Evolutionary conservation across 2,888 invertebrate genomes (phyloP).

Genomic region (Sesamia inferens): DNA sequence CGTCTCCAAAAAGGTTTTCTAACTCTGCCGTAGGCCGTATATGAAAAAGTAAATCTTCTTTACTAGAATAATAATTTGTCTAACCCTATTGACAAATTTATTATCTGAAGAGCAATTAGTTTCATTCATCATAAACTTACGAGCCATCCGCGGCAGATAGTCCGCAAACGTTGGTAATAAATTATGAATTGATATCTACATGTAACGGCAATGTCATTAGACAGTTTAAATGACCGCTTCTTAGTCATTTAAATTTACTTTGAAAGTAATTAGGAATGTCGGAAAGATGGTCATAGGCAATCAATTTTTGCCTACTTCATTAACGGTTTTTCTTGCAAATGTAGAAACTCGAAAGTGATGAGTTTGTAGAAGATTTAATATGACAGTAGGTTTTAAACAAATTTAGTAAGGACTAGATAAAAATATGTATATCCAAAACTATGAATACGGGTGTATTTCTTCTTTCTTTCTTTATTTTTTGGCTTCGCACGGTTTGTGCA

Average conservation of each 20-base stretch:
- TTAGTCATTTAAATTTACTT: constrained; percentile 29
- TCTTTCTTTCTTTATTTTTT: too few relatives aligned
- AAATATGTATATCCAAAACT: background rate
- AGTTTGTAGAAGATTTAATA: background rate
- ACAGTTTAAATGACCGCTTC: constrained; percentile 36
- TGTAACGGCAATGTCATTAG: constrained; percentile 53
- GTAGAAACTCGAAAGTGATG: background rate
- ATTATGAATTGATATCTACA: constrained; percentile 60
- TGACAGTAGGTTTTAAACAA: background rate
- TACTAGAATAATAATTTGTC: constrained; percentile 23
- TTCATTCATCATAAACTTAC: constrained; percentile 61
- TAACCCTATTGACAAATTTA: constrained; percentile 52
- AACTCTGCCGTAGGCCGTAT: background rate
- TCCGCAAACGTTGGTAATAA: constrained; percentile 48
- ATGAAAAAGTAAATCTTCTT: constrained; percentile 11
- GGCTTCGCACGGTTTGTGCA: too few relatives aligned
- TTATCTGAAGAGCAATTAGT: constrained; percentile 57
- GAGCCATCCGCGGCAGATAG: constrained; percentile 49
- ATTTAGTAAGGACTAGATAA: background rate
- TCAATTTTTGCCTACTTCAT: background rate
- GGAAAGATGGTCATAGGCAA: background rate
- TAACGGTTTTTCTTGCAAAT: constrained; percentile 2
- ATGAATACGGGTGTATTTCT: background rate
- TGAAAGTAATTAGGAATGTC: constrained; percentile 21
- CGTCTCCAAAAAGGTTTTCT: background rate